Evolutionary conservation across 1,140 invertebrate genomes (phyloP).

Genomic region (Zophobas atratus): DNA sequence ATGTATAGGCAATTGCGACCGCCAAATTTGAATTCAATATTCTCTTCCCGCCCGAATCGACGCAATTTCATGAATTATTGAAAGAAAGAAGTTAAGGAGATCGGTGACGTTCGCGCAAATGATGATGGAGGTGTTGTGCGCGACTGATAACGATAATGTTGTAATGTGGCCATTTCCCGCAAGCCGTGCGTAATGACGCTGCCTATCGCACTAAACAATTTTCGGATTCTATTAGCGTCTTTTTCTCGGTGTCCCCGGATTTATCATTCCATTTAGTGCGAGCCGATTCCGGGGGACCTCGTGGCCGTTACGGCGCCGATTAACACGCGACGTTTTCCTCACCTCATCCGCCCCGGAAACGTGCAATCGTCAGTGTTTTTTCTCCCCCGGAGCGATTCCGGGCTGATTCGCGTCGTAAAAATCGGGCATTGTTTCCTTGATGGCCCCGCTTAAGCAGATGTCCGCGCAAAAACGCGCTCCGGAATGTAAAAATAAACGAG

Average conservation of each 20-base stretch:
- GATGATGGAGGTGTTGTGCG: no score
- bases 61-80: constrained; percentile 35
- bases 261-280: not conserved
- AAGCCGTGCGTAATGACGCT: no score
- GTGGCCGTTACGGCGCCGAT: constrained; percentile 15
- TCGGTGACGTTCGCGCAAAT: not conserved
- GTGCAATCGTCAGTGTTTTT: constrained; percentile 37
- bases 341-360: constrained; percentile 27
- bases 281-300: not conserved
- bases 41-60: constrained; percentile 10
- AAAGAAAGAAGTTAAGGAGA: constrained; percentile 15
- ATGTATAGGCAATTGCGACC: not conserved
- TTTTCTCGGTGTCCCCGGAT: not conserved
- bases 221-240: not conserved
- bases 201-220: no score
- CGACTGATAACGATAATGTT: no score
- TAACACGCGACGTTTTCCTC: constrained; percentile 39
- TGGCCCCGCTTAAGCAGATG: constrained; percentile 34
- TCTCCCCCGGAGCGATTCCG: constrained; percentile 28
- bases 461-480: constrained; percentile 32
- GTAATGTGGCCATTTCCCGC: no score
- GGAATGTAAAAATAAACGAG: constrained; percentile 34
- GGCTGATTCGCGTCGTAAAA: constrained; percentile 30
- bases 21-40: constrained; percentile 36
- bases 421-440: constrained; percentile 36